A percentile compares a stretch with the other conserved stretches of the same genome.
Conservation (phyloP, 2,888 invertebrate genomes). For the Cryptus viduatorius region DNA sequence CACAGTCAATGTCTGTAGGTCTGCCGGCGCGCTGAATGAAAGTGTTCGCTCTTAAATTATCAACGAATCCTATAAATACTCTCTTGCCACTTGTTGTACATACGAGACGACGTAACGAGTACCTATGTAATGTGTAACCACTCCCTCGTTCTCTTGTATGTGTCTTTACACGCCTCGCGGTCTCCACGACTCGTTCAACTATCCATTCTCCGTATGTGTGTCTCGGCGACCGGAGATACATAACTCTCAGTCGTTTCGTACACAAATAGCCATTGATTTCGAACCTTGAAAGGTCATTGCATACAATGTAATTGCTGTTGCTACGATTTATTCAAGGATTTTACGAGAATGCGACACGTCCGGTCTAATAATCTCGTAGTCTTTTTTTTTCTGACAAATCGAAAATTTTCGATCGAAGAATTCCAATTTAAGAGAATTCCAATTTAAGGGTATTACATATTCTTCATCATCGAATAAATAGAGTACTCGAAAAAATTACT, state of each 20-base stretch:
- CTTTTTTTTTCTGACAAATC: background rate
- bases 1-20: background rate
- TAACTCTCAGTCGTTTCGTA: background rate
- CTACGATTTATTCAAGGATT: background rate
- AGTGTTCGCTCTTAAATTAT: conserved; percentile 52
- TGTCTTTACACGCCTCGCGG: background rate
- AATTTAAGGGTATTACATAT: too few species aligned
- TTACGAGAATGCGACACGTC: background rate
- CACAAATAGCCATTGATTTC: conserved; percentile 2
- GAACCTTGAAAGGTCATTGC: background rate
- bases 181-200: background rate
- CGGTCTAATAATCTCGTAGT: background rate
- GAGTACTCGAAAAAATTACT: too few species aligned
- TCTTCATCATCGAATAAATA: too few species aligned
- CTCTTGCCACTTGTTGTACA: background rate
- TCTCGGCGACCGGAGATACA: background rate
- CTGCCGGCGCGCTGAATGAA: conserved; percentile 42
- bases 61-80: conserved; percentile 58
- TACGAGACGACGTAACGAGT: conserved; percentile 39
- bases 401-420: too few species aligned
- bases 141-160: conserved; percentile 24
- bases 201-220: background rate
- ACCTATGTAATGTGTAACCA: conserved; percentile 53
- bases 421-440: too few species aligned
- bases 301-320: background rate